These are phyloP conservation scores for Proterorhinus semilunaris DNA, from an alignment of 2,113 vertebrate species.

Conservation along the genomic window DNA sequence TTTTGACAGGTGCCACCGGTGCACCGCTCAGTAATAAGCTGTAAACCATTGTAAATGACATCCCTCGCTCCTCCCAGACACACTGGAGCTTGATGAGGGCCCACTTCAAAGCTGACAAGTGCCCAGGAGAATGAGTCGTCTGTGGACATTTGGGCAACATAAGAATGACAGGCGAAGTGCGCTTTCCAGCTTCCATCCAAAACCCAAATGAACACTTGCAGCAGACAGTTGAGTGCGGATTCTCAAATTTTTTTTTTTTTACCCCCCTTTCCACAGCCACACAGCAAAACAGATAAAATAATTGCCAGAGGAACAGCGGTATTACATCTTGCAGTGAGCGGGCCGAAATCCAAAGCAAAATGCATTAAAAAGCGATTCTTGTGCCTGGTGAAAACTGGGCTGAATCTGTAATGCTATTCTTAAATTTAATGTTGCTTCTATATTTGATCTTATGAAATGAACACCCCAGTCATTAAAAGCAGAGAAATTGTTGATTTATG, in stretches of 20 bases:
- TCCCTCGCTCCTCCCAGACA: constrained; percentile 56
- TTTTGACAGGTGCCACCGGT: constrained; percentile 66
- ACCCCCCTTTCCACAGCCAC: constrained; percentile 6
- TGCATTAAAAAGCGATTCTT: background rate
- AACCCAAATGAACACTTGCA: constrained; percentile 50
- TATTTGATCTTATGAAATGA: constrained; percentile 39
- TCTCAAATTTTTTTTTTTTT: constrained; percentile 32
- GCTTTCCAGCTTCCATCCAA: constrained; percentile 27
- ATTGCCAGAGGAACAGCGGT: constrained; percentile 22
- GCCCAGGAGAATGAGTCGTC: constrained; percentile 55
- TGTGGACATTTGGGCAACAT: constrained; percentile 41
- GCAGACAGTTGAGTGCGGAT: constrained; percentile 32
- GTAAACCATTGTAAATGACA: constrained; percentile 58
- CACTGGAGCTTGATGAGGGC: constrained; percentile 52
- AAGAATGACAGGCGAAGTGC: constrained; percentile 46
- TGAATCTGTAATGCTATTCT: constrained; percentile 28
- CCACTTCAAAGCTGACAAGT: constrained; percentile 60
- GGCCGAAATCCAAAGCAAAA: constrained; percentile 18
- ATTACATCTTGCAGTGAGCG: constrained; percentile 17
- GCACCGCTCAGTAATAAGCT: constrained; percentile 53
- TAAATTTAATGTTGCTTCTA: constrained; percentile 23
- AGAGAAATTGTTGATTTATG: constrained; percentile 17
- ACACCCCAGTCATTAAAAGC: constrained; percentile 17
- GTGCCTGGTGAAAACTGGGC: constrained; percentile 14
- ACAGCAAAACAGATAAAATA: constrained; percentile 33